Base-by-base conservation (phyloP, 2,888 invertebrate species). In the Ophonus ardosiacus region DNA sequence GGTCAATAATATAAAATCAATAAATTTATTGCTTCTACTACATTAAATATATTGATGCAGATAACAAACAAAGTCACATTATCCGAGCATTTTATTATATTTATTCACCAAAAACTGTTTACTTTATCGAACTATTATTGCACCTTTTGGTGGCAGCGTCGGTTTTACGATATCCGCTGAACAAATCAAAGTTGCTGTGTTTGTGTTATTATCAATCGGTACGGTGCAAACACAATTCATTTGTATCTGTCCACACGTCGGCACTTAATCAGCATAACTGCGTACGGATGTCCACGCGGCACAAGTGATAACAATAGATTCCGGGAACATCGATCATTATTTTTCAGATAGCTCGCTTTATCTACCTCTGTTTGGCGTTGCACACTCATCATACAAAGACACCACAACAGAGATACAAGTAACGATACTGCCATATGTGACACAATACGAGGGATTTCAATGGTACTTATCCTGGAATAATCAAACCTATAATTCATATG, bases 251-350 rank as follows among this genome's bases (percentile, higher is more conserved):
- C 81, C 15, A 15, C 81, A 81, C 68, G 82, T 82, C 83, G 74
- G 18, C 83, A 83, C 83, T 83, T 83, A 83, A 83, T 83, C 83
- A 83, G 83, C 40, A 38, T 83, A 83, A 76, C 83, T 68, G 59
- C 82, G 18, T n/a, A 13, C 24, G 76, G 51, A 7, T 5, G 43
- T 74, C n/a, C n/a, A 74, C 74, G 17, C n/a, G 13, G 15, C 76
- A 18, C 17, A 13, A 8, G 31, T 57, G 56, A 78, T 78, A 56
- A 78, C 78, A 57, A 78, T 57, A 57, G 31, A 68, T 38, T 17
- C 71, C 71, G 71, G 68, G 56, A 51, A 21, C 81, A 81, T 81
- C 68, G 81, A 81, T 81, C 81, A 81, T 68, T 81, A 81, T 81
- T 81, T 81, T 81, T 68, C 81, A 68, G 81, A 68, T 43, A 68